Percentiles rank a stretch among this genome's conserved stretches.
These are phyloP conservation scores for Eretmochelys imbricata DNA, from an alignment of 2,113 vertebrate genomes.

Conservation along the genomic window DNA sequence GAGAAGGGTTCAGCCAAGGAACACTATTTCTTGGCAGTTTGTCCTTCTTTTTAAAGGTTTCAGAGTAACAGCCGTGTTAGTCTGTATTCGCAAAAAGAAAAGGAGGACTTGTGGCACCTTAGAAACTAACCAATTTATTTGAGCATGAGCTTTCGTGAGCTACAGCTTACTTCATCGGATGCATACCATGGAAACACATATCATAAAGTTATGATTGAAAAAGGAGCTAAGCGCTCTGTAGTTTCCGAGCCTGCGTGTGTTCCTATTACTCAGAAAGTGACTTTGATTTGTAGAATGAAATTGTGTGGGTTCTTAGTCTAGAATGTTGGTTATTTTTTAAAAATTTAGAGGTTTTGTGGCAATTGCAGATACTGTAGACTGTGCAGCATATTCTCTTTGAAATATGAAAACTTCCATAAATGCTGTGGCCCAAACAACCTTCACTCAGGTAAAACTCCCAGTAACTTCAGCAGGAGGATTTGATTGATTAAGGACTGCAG, in stretches of 20 bases:
- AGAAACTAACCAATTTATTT: no score
- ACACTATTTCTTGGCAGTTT: not conserved
- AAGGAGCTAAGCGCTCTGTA: not conserved
- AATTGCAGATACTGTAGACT: fast-evolving
- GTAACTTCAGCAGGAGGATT: not conserved
- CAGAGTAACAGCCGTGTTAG: no score
- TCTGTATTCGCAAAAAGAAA: no score
- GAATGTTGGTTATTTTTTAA: not conserved
- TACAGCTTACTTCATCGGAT: no score
- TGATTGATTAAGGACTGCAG: not conserved
- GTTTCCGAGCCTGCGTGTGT: not conserved
- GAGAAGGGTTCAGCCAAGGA: slow-evolving; percentile 29
- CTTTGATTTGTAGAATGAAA: slow-evolving; percentile 28
- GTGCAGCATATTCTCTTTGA: fast-evolving
- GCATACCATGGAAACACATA: no score
- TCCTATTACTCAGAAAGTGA: slow-evolving; percentile 4
- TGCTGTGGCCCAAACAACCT: not conserved
- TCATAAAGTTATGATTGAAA: not conserved
- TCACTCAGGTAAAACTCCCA: not conserved
- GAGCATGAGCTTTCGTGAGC: no score
- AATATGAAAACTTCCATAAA: not conserved
- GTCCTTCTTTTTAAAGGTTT: not conserved
- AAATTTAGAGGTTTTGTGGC: fast-evolving
- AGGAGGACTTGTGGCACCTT: no score
- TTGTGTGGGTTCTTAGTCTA: not conserved